phyloP scores from a whole-genome alignment of 2,113 vertebrate species.

The Gymnocephalus cernua region DNA sequence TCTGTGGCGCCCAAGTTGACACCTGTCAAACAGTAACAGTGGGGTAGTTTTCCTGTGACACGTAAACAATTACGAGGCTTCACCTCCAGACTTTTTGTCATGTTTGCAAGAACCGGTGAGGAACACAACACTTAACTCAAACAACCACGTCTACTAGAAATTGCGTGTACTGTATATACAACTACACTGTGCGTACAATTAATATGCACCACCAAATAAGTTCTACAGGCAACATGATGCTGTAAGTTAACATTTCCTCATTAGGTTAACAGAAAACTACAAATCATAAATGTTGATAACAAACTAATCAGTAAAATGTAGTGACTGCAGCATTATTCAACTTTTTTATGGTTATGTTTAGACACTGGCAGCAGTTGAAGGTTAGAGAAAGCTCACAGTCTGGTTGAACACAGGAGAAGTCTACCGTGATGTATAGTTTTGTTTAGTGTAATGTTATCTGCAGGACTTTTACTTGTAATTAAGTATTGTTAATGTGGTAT shows the following conservation, averaged over 20 bases:
- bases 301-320: background rate
- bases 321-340: background rate
- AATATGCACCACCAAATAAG: too few relatives aligned
- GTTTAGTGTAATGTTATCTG: background rate
- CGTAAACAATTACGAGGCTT: slow-evolving; percentile 8
- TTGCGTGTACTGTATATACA: too few relatives aligned
- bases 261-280: too few relatives aligned
- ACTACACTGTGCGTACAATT: too few relatives aligned
- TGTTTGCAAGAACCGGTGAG: background rate
- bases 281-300: too few relatives aligned
- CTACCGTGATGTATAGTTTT: background rate
- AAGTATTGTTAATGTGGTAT: background rate
- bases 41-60: slow-evolving; percentile 32
- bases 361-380: background rate
- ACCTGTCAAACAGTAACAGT: slow-evolving; percentile 51
- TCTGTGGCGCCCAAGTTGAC: slow-evolving; percentile 27
- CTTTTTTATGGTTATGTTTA: background rate
- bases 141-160: too few relatives aligned
- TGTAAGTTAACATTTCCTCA: too few relatives aligned
- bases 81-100: slow-evolving; percentile 14
- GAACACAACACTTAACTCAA: background rate
- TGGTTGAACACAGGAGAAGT: background rate
- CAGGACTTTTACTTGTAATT: too few relatives aligned
- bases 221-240: too few relatives aligned
- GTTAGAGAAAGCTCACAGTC: background rate